Evolutionary conservation across 2,888 invertebrate genomes (phyloP).

Genomic region (Phyllotreta striolata): DNA sequence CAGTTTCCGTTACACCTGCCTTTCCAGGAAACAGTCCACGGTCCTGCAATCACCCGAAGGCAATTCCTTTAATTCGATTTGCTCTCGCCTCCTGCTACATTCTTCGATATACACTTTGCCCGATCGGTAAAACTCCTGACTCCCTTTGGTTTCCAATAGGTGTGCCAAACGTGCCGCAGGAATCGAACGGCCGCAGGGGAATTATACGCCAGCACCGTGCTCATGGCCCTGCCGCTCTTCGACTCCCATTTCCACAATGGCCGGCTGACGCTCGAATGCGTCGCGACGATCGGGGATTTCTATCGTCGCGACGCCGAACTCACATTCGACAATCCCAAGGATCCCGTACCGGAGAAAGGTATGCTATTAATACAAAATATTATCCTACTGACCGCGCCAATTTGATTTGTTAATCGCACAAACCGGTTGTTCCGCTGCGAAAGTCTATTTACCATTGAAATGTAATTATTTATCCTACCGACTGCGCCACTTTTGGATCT

Average conservation of each 20-base stretch:
- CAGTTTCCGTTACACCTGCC: too few relatives aligned
- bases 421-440: too few relatives aligned
- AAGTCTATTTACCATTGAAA: too few relatives aligned
- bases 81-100: neutral
- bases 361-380: conserved; percentile 50
- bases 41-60: too few relatives aligned
- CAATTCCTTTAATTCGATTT: too few relatives aligned
- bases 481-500: too few relatives aligned
- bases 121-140: neutral
- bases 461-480: too few relatives aligned
- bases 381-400: too few relatives aligned
- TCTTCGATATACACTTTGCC: conserved; percentile 1
- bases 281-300: conserved; percentile 73
- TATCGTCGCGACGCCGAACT: conserved; percentile 74
- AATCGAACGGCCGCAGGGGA: conserved; percentile 59
- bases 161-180: conserved; percentile 55
- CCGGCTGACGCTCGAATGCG: conserved; percentile 74
- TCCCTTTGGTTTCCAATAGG: conserved; percentile 43
- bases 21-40: too few relatives aligned
- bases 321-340: conserved; percentile 72
- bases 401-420: too few relatives aligned
- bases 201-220: conserved; percentile 66
- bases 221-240: conserved; percentile 66
- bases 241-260: conserved; percentile 69
- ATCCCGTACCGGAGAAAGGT: conserved; percentile 84